A percentile compares a stretch with the other conserved stretches of the same genome.
phyloP scores from a whole-genome alignment of 2,888 invertebrate species.

The Orchesella flavescens region DNA sequence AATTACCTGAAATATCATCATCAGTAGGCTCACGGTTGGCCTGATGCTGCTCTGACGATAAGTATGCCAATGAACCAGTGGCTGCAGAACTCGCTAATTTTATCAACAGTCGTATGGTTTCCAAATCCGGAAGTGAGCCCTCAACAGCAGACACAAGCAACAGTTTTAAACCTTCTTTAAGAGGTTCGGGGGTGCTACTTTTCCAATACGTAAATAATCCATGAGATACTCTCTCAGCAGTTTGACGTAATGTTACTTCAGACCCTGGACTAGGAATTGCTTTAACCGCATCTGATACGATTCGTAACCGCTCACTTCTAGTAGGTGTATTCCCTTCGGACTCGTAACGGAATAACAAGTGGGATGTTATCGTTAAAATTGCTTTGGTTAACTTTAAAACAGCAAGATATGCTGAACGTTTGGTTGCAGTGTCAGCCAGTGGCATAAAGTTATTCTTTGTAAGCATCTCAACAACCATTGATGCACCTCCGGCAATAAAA shows the following conservation, averaged over 20 bases:
- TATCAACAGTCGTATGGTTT: slow-evolving; percentile 83
- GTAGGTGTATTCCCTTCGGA: slow-evolving; percentile 58
- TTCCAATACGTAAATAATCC: slow-evolving; percentile 84
- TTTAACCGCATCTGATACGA: slow-evolving; percentile 74
- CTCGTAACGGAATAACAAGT: slow-evolving; percentile 81
- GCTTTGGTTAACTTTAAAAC: slow-evolving; percentile 92
- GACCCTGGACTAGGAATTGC: slow-evolving; percentile 84
- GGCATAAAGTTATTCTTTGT: slow-evolving; percentile 89
- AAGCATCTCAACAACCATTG: slow-evolving; percentile 84
- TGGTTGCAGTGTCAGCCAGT: slow-evolving; percentile 84
- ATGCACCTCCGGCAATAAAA: slow-evolving; percentile 79
- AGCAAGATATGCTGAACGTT: slow-evolving; percentile 88
- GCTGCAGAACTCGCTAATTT: slow-evolving; percentile 87
- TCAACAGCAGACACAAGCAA: slow-evolving; percentile 67
- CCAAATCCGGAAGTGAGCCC: slow-evolving; percentile 83
- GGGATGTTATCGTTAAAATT: slow-evolving; percentile 89
- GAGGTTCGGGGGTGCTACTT: slow-evolving; percentile 74
- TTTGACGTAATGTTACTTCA: slow-evolving; percentile 88
- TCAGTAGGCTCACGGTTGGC: slow-evolving; percentile 70
- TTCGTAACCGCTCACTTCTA: slow-evolving; percentile 65
- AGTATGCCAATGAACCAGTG: slow-evolving; percentile 76
- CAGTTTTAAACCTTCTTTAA: slow-evolving; percentile 63
- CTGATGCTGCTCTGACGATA: slow-evolving; percentile 71
- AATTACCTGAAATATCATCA: slow-evolving; percentile 74
- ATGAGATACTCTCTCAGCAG: slow-evolving; percentile 88